Conservation (phyloP, 2,797 vertebrate genomes). For the Vespertilio murinus region DNA sequence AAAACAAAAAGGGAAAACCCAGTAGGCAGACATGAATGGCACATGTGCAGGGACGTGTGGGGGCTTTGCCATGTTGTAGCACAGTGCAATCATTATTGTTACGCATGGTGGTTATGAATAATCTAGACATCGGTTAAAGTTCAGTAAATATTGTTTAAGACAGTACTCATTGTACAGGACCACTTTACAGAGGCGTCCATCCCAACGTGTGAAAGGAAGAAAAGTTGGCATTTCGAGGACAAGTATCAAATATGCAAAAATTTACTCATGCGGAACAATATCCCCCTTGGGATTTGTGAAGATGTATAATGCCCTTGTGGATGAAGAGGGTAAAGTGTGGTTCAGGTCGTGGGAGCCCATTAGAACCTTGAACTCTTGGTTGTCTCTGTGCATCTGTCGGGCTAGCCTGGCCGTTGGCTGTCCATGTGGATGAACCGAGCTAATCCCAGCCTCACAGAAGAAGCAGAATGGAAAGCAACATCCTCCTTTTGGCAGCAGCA, state of each 20-base stretch:
- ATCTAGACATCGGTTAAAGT: background rate
- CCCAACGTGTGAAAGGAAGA: background rate
- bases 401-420: background rate
- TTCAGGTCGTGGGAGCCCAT: background rate
- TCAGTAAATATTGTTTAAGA: background rate
- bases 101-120: background rate
- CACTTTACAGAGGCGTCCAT: background rate
- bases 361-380: background rate
- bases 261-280: background rate
- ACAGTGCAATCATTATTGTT: background rate
- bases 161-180: background rate
- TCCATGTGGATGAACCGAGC: background rate
- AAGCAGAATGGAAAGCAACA: background rate
- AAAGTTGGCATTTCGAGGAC: background rate
- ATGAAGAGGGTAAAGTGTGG: background rate
- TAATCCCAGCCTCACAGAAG: background rate
- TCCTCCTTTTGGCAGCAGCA: constrained; percentile 2
- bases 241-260: background rate
- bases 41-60: background rate
- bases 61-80: background rate
- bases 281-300: background rate
- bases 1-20: background rate
- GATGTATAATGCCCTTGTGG: background rate
- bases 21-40: background rate
- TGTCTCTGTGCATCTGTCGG: fast-evolving